Conservation (phyloP, 2,888 invertebrate species). For the Malthinus flaveolus region DNA sequence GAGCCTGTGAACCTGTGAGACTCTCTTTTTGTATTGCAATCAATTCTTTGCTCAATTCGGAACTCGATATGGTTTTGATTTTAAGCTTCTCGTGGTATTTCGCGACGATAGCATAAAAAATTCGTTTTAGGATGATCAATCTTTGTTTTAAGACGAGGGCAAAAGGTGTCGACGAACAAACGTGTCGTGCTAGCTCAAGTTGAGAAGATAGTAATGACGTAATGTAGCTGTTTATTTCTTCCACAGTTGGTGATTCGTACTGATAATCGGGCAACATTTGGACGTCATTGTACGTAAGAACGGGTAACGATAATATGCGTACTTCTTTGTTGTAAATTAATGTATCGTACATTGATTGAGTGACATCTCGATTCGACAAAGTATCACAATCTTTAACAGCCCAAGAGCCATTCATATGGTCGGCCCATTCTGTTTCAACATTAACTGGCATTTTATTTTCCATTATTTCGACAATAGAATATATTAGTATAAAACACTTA, state of each 20-base stretch:
- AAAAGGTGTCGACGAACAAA: conserved; percentile 62
- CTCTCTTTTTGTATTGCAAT: conserved; percentile 33
- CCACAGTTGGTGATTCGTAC: conserved; percentile 53
- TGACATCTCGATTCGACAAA: conserved; percentile 58
- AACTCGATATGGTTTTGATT: conserved; percentile 30
- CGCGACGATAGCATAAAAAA: conserved; percentile 60
- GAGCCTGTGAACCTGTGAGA: conserved; percentile 56
- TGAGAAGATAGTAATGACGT: conserved; percentile 58
- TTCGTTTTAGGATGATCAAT: conserved; percentile 60
- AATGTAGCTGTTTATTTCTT: conserved; percentile 60
- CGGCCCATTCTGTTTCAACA: conserved; percentile 52
- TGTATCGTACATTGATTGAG: conserved; percentile 58
- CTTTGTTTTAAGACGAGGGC: conserved; percentile 59
- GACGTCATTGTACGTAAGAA: conserved; percentile 48
- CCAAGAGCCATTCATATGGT: conserved; percentile 63
- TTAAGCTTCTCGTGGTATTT: conserved; percentile 60
- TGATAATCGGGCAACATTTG: conserved; percentile 60
- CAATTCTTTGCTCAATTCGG: conserved; percentile 22
- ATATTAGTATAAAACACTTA: not conserved
- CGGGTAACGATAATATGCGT: conserved; percentile 46
- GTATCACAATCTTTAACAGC: conserved; percentile 60
- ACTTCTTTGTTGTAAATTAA: conserved; percentile 60
- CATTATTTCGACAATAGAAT: conserved; percentile 3
- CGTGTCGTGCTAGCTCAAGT: conserved; percentile 58
- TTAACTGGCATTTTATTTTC: conserved; percentile 19